Evolutionary conservation across 2,888 invertebrate genomes (phyloP).

Genomic region (Lasioglossum vierecki): DNA sequence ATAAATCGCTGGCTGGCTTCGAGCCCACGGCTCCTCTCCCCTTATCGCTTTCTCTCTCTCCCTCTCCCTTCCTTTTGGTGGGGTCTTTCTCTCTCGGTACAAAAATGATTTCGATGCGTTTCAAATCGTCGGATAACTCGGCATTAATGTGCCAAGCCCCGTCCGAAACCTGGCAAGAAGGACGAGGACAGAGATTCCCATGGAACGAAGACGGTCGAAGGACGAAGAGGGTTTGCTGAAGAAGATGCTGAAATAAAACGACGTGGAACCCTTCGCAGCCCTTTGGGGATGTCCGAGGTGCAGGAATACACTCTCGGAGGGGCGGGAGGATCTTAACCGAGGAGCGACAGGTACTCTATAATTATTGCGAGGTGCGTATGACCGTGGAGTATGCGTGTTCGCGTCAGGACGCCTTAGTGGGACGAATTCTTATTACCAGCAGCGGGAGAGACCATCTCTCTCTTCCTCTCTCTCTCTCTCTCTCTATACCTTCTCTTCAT

Average conservation of each 20-base stretch:
- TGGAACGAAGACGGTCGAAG: neutral
- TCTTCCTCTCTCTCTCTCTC: neutral
- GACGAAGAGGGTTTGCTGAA: conserved; percentile 22
- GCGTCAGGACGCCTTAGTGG: conserved; percentile 75
- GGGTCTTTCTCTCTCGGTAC: conserved; percentile 52
- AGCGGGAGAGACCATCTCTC: neutral
- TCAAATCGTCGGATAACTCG: conserved; percentile 78
- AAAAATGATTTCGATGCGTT: conserved; percentile 79
- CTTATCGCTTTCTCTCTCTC: neutral
- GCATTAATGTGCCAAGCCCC: conserved; percentile 75
- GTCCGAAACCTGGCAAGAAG: conserved; percentile 54
- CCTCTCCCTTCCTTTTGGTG: neutral
- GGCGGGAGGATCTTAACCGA: conserved; percentile 46
- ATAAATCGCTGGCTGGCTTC: conserved; percentile 71
- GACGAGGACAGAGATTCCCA: conserved; percentile 20
- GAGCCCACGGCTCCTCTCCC: neutral
- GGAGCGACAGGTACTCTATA: conserved; percentile 62
- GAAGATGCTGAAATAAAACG: conserved; percentile 55
- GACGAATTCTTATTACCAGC: conserved; percentile 66
- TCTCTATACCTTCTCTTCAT: conserved; percentile 30
- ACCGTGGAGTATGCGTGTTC: conserved; percentile 65
- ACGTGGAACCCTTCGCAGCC: conserved; percentile 26
- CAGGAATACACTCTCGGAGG: conserved; percentile 34
- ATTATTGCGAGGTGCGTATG: conserved; percentile 75
- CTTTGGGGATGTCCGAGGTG: conserved; percentile 57